These are phyloP conservation scores for Ridgeia piscesae DNA, from an alignment of 1,140 invertebrate species.

Conservation along the genomic window DNA sequence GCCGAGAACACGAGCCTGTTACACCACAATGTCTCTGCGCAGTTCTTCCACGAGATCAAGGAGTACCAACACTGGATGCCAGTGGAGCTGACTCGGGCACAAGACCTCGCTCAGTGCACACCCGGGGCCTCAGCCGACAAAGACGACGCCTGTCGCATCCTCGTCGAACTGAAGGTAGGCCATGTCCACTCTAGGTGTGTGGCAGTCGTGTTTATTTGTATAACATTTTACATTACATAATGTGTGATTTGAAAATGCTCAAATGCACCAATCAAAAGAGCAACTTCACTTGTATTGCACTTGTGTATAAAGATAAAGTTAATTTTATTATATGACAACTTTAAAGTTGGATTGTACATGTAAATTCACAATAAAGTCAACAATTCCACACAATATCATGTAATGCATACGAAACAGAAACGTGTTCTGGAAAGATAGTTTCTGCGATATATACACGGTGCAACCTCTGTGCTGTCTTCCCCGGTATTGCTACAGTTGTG, in stretches of 20 bases:
- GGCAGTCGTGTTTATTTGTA: background rate
- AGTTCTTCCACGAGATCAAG: constrained; percentile 27
- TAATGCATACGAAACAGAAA: background rate
- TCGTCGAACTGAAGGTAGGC: constrained; percentile 23
- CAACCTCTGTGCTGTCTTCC: background rate
- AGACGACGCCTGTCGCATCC: constrained; percentile 10
- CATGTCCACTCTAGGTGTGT: background rate
- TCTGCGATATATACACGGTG: no score
- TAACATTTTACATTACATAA: background rate
- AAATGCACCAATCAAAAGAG: background rate
- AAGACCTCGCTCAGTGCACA: background rate
- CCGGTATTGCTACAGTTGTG: background rate
- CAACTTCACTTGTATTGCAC: no score
- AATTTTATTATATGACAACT: no score
- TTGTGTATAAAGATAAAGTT: no score
- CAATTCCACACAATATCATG: no score
- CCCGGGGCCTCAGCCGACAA: constrained; percentile 16
- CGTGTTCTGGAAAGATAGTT: no score
- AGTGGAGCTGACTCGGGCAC: constrained; percentile 23
- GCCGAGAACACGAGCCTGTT: background rate
- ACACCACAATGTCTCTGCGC: background rate
- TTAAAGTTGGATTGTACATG: no score
- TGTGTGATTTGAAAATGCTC: background rate
- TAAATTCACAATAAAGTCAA: no score
- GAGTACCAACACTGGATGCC: constrained; percentile 30